Conservation (phyloP, 1,140 invertebrate genomes). For the Hermatobates lingyangjiaoensis region DNA sequence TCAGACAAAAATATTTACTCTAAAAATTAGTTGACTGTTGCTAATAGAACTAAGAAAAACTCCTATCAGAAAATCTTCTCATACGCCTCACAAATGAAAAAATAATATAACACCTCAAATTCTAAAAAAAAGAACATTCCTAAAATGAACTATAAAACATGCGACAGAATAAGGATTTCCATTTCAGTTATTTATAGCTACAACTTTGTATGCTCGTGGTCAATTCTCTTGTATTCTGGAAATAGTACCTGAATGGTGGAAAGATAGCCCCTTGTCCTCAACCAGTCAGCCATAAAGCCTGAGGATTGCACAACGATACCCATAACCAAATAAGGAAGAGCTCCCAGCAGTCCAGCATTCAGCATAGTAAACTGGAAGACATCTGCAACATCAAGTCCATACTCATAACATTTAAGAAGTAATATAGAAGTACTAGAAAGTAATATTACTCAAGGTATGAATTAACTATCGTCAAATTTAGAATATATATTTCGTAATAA, state of each 20-base stretch:
- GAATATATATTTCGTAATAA: too few species aligned
- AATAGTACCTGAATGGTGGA: conserved; percentile 40
- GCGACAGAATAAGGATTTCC: neutral
- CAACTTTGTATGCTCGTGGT: neutral
- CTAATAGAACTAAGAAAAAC: too few species aligned
- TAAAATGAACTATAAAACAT: neutral
- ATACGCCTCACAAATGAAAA: too few species aligned
- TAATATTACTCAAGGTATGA: too few species aligned
- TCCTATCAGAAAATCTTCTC: too few species aligned
- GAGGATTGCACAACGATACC: conserved; percentile 55
- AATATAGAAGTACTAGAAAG: too few species aligned
- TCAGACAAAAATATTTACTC: too few species aligned
- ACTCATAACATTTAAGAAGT: too few species aligned
- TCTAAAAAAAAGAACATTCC: neutral
- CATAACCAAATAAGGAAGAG: conserved; percentile 73
- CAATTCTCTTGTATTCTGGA: conserved; percentile 37
- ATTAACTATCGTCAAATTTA: too few species aligned
- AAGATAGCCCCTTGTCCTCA: conserved; percentile 38
- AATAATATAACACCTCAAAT: conserved; percentile 27
- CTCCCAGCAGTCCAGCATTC: conserved; percentile 58
- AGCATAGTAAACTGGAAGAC: conserved; percentile 45
- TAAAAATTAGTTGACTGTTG: too few species aligned
- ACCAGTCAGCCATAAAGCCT: conserved; percentile 62
- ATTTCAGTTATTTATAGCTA: too few species aligned
- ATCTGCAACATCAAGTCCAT: too few species aligned